Conservation (phyloP, 53 echinoderm and acorn worm genomes). For the Henricia sp. region DNA sequence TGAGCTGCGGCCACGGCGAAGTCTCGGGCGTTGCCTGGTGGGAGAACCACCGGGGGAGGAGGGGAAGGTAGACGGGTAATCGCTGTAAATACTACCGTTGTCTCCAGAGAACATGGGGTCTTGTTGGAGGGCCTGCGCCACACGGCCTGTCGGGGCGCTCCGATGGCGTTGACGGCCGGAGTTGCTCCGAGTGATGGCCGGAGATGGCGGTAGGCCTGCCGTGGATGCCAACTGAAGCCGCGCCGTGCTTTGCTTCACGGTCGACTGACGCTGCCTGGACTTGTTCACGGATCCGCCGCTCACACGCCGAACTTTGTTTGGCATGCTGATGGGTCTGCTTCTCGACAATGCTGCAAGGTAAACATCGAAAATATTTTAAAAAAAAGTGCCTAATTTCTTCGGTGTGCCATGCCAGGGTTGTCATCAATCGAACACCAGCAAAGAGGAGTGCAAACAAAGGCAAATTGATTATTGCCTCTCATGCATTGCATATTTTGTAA, state of each 20-base stretch:
- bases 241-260: conserved; percentile 5
- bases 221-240: conserved; percentile 3
- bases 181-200: conserved; percentile 20
- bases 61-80: conserved; percentile 39
- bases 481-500: too few species aligned
- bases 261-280: conserved; percentile 46
- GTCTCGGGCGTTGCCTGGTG: conserved; percentile 30
- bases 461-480: too few species aligned
- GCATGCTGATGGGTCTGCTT: conserved; percentile 45
- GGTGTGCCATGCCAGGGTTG: too few species aligned
- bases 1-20: conserved; percentile 63
- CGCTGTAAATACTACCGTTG: conserved; percentile 36
- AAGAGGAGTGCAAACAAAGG: too few species aligned
- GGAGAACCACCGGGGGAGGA: conserved; percentile 31
- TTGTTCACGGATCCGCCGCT: conserved; percentile 43
- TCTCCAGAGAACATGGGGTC: conserved; percentile 53
- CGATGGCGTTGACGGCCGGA: conserved; percentile 37
- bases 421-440: too few species aligned
- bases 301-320: conserved; percentile 33
- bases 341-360: conserved; percentile 6
- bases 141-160: conserved; percentile 65
- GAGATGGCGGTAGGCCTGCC: not conserved
- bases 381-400: too few species aligned
- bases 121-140: conserved; percentile 50
- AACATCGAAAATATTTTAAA: not conserved